These are phyloP conservation scores for Esox masquinongy DNA, from an alignment of 2,797 vertebrate species.

Conservation along the genomic window DNA sequence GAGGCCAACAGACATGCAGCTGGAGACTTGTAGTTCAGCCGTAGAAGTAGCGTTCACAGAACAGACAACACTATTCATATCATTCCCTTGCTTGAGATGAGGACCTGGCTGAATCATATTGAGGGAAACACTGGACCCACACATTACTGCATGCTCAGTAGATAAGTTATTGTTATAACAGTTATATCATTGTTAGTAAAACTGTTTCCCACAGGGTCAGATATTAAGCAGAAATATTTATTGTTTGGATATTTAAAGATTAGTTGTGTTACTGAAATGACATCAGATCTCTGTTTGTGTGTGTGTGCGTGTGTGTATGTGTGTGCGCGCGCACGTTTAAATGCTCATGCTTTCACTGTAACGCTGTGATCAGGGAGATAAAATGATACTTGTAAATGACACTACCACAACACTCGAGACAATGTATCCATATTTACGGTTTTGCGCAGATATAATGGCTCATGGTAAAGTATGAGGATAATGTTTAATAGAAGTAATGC, in stretches of 20 bases:
- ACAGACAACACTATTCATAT: background rate
- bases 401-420: background rate
- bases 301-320: background rate
- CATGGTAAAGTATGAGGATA: background rate
- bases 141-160: background rate
- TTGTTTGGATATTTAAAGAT: conserved; percentile 15
- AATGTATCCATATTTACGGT: background rate
- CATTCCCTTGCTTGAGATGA: background rate
- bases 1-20: background rate
- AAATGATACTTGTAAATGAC: background rate
- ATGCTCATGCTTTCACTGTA: background rate
- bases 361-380: conserved; percentile 5
- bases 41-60: background rate
- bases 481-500: background rate
- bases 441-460: background rate
- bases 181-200: background rate
- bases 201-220: background rate
- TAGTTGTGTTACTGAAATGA: background rate
- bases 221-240: conserved; percentile 4
- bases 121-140: background rate
- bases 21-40: background rate
- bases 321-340: background rate
- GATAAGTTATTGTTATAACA: background rate
- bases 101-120: background rate
- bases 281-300: background rate